Conservation (phyloP, 1,140 invertebrate species). For the Rhopalosiphum maidis region DNA sequence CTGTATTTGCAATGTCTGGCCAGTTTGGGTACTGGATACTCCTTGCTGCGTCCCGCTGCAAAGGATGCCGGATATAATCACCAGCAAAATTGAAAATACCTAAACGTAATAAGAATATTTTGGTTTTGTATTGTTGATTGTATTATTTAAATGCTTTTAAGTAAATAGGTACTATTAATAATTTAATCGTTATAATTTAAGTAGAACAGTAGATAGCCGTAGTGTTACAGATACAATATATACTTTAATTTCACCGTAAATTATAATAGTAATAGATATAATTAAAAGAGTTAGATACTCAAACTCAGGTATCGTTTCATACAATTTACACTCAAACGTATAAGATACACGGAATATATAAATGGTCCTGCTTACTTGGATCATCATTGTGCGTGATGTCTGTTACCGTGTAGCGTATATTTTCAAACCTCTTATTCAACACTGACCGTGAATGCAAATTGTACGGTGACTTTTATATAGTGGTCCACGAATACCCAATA, state of each 20-base stretch:
- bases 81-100: slow-evolving; percentile 18
- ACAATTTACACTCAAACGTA: not conserved
- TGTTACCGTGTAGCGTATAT: not conserved
- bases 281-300: not conserved
- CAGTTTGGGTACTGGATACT: slow-evolving; percentile 42
- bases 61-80: slow-evolving; percentile 16
- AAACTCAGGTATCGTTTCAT: not conserved
- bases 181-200: not conserved
- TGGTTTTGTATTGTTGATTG: not conserved
- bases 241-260: not conserved
- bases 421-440: not conserved
- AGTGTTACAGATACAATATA: not conserved
- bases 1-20: slow-evolving; percentile 42
- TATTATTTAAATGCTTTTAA: not conserved
- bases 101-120: not conserved
- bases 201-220: not conserved
- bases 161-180: not conserved
- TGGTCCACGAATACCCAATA: not conserved
- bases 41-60: slow-evolving; percentile 38
- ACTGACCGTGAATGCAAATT: slow-evolving; percentile 25
- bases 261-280: not conserved
- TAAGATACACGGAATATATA: not conserved
- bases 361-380: slow-evolving; percentile 10
- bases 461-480: slow-evolving; percentile 16
- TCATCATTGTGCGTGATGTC: not conserved